phyloP scores from a whole-genome alignment of 2,113 vertebrate genomes.

The Cygnus atratus region DNA sequence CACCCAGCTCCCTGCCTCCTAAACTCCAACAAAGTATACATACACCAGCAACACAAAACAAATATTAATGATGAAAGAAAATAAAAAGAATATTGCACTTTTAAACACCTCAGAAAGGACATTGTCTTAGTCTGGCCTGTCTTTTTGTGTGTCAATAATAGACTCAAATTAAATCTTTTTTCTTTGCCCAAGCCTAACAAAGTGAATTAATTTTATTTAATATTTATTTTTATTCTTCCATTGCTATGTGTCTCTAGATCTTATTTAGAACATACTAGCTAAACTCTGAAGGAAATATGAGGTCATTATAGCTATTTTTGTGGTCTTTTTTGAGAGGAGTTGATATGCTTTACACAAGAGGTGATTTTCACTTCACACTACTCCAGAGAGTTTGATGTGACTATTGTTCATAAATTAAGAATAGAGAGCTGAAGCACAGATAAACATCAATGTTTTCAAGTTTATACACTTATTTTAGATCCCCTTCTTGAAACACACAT shows the following conservation, averaged over 20 bases:
- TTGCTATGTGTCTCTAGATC: not conserved
- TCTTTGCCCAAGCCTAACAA: not conserved
- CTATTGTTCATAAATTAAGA: not conserved
- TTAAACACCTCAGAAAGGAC: not conserved
- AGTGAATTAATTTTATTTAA: not conserved
- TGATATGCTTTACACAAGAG: not conserved
- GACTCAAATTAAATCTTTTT: not conserved
- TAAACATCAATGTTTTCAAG: not conserved
- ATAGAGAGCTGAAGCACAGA: not conserved
- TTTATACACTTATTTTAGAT: not conserved
- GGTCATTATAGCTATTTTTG: not conserved
- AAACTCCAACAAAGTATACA: not conserved
- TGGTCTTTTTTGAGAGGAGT: not conserved
- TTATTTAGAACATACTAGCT: not conserved
- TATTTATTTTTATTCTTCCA: not conserved
- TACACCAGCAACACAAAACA: accelerated
- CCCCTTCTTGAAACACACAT: not conserved
- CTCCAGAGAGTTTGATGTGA: not conserved
- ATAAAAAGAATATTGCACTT: accelerated
- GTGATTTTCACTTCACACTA: not conserved
- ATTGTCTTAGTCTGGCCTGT: not conserved
- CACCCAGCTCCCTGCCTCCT: accelerated
- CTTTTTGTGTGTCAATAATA: not conserved
- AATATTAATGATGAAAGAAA: not conserved
- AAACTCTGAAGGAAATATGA: not conserved